Conservation (phyloP, 2,113 vertebrate genomes). For the Neofelis nebulosa region DNA sequence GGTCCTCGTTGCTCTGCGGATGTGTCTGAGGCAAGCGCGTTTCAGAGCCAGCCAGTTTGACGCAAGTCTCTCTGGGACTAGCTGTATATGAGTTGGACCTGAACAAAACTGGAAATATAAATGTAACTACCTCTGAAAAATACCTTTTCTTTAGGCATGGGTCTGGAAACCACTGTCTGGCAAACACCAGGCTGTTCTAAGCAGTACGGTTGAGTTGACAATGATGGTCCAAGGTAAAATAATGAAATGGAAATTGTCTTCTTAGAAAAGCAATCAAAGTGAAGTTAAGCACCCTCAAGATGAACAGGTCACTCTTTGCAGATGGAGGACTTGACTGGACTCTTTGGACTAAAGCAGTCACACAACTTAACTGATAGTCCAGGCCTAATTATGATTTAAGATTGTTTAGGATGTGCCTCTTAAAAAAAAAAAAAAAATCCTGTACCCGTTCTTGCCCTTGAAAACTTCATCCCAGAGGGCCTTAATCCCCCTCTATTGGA, state of each 20-base stretch:
- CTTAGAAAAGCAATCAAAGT: background rate
- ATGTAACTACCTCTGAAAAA: background rate
- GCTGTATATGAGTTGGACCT: background rate
- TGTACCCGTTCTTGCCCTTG: background rate
- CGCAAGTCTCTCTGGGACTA: background rate
- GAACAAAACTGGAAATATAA: background rate
- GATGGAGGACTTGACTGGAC: too few species aligned
- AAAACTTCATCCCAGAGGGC: background rate
- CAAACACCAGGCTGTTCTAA: background rate
- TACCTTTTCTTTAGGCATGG: background rate
- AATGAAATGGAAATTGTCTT: background rate
- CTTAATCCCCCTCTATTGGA: background rate
- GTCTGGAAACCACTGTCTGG: background rate
- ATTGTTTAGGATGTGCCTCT: background rate
- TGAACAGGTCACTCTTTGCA: background rate
- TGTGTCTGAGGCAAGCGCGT: background rate
- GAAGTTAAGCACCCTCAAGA: rapidly evolving
- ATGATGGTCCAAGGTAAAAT: background rate
- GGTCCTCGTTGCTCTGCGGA: background rate
- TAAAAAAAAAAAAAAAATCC: background rate
- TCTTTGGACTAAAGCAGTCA: background rate
- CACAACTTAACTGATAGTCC: background rate
- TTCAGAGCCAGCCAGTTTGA: background rate
- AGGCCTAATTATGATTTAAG: background rate
- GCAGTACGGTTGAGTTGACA: background rate